Percentiles rank a stretch among this genome's conserved stretches.
phyloP scores from a whole-genome alignment of 2,113 vertebrate species.

The Limnothrissa miodon region DNA sequence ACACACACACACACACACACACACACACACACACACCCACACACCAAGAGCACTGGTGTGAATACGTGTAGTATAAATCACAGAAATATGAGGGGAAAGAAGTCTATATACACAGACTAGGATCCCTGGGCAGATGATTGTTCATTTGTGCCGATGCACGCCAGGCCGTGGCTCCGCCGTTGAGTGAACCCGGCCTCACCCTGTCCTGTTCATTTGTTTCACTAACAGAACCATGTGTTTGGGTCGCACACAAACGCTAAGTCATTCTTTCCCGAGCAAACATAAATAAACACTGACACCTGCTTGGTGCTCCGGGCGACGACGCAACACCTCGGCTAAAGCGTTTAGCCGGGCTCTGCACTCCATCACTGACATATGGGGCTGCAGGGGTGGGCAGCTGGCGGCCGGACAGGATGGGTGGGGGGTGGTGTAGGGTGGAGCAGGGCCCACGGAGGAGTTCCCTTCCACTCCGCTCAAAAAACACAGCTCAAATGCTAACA shows the following conservation, averaged over 20 bases:
- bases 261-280: background rate
- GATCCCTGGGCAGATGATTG: background rate
- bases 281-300: constrained; percentile 7
- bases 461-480: background rate
- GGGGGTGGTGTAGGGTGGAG: too few relatives aligned
- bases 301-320: background rate
- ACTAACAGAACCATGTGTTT: background rate
- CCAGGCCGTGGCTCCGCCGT: background rate
- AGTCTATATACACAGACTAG: too few relatives aligned
- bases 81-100: too few relatives aligned
- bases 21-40: background rate
- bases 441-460: background rate
- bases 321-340: background rate
- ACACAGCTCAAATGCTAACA: background rate
- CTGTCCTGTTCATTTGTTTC: background rate
- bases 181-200: background rate
- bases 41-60: background rate
- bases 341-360: background rate
- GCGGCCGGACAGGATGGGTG: background rate
- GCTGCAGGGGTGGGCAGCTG: background rate
- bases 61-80: background rate
- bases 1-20: background rate
- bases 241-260: background rate
- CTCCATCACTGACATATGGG: background rate
- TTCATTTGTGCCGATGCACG: background rate